Evolutionary conservation across 2,113 vertebrate genomes (phyloP).

Genomic region (Oenanthe melanoleuca): DNA sequence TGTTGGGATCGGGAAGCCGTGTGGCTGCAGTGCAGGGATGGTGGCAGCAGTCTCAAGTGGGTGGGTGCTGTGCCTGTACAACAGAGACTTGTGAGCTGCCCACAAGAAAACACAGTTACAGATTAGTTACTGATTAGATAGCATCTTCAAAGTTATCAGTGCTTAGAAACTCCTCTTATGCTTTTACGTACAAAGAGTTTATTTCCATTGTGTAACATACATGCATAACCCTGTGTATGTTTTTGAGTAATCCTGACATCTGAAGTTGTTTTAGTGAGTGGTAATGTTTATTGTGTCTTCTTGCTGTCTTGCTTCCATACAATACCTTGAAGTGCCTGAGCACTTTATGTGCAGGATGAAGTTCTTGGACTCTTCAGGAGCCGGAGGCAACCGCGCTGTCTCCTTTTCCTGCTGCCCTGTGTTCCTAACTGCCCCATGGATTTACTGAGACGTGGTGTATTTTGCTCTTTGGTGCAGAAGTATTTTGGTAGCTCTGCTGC

Average conservation of each 20-base stretch:
- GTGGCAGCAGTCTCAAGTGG: neutral
- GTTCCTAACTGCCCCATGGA: neutral
- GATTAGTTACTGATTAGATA: neutral
- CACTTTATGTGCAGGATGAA: neutral
- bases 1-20: accelerated
- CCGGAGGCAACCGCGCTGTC: accelerated
- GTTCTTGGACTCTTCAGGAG: neutral
- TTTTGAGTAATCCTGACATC: neutral
- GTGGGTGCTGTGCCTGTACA: neutral
- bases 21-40: neutral
- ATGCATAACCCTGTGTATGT: neutral
- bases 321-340: neutral
- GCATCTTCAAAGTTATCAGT: neutral
- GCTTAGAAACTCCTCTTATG: neutral
- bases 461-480: neutral
- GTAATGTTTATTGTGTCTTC: neutral
- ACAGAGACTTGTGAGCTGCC: neutral
- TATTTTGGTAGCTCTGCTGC: neutral
- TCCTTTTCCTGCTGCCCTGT: accelerated
- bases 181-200: neutral
- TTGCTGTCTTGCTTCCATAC: neutral
- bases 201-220: neutral
- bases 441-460: accelerated
- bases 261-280: neutral
- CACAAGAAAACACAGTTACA: neutral